phyloP scores from a whole-genome alignment of 2,888 invertebrate genomes.

The Odontothrips loti region DNA sequence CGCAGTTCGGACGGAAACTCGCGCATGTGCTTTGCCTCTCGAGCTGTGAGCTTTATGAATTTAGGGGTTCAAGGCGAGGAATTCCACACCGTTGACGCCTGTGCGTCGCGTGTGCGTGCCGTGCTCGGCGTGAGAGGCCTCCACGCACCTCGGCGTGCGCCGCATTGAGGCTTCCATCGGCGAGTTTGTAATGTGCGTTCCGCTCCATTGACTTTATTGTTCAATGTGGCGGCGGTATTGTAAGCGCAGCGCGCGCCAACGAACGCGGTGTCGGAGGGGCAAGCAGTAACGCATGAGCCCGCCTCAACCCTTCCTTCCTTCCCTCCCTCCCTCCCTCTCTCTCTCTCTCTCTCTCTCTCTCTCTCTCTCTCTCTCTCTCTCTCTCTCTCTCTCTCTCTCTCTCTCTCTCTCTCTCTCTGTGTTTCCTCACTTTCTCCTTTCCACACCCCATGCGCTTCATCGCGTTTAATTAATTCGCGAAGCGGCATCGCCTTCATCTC shows the following conservation, averaged over 20 bases:
- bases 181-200: neutral
- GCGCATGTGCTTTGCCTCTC: no score
- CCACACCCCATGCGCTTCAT: neutral
- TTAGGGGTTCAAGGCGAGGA: no score
- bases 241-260: neutral
- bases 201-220: slow-evolving; percentile 25
- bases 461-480: neutral
- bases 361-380: neutral
- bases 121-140: no score
- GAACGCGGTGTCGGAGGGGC: neutral
- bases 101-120: no score
- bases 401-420: no score
- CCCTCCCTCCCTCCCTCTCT: neutral
- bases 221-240: neutral
- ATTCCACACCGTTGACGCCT: no score
- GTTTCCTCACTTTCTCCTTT: neutral
- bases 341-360: no score
- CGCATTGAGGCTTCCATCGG: no score
- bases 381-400: neutral
- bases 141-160: no score
- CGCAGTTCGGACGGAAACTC: no score
- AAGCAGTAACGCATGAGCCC: neutral
- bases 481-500: neutral
- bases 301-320: neutral
- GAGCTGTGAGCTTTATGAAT: no score